phyloP scores from a whole-genome alignment of 2,888 invertebrate species.

The Leptinotarsa rubiginosa region DNA sequence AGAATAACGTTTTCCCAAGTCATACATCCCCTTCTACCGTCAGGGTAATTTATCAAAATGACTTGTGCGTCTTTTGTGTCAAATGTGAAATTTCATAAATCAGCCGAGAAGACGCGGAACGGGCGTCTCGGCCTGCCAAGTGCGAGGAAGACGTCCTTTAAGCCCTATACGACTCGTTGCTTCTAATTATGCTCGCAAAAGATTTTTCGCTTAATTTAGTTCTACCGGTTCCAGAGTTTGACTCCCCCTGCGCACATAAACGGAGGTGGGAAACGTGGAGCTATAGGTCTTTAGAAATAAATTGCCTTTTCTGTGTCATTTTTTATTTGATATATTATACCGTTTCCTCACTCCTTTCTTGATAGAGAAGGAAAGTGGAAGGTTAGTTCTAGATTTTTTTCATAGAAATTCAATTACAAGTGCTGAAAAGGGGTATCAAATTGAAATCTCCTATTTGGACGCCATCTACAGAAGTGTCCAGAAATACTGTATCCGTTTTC shows the following conservation, averaged over 20 bases:
- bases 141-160: slow-evolving; percentile 53
- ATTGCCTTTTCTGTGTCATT: slow-evolving; percentile 20
- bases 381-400: no score
- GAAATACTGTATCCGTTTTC: no score
- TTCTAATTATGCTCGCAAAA: slow-evolving; percentile 67
- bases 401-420: no score
- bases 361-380: no score
- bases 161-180: slow-evolving; percentile 65
- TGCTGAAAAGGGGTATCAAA: no score
- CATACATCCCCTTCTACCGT: slow-evolving; percentile 1
- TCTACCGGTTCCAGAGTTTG: slow-evolving; percentile 62
- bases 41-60: slow-evolving; percentile 54
- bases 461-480: no score
- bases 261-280: slow-evolving; percentile 23
- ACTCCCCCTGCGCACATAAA: slow-evolving; percentile 49
- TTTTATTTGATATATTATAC: no score
- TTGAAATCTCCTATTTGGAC: no score
- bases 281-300: slow-evolving; percentile 11
- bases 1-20: neutral
- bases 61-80: slow-evolving; percentile 40
- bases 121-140: slow-evolving; percentile 42
- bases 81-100: slow-evolving; percentile 62
- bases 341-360: no score
- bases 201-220: slow-evolving; percentile 68
- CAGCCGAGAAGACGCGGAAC: slow-evolving; percentile 57